These are phyloP conservation scores for Folsomia manolachei DNA, from an alignment of 2,888 invertebrate species.

Conservation along the genomic window DNA sequence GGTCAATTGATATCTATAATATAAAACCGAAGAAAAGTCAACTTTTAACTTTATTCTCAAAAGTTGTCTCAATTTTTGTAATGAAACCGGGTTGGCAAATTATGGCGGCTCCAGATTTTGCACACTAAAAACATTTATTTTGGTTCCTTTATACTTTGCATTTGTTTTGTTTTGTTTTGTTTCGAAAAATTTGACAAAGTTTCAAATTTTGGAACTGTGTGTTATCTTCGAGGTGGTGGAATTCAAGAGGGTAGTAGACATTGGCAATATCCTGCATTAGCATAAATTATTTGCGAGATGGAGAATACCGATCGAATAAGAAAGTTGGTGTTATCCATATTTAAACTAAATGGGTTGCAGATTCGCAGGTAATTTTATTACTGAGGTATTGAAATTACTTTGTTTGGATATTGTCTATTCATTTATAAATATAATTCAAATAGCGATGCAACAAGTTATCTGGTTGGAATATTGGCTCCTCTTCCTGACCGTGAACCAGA, in stretches of 20 bases:
- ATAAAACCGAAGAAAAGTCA: too few species aligned
- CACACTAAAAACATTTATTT: background rate
- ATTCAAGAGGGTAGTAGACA: too few species aligned
- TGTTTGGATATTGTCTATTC: background rate
- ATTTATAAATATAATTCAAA: background rate
- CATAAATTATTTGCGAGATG: too few species aligned
- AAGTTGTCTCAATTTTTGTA: too few species aligned
- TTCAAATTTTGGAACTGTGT: too few species aligned
- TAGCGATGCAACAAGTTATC: constrained; percentile 69
- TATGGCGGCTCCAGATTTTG: background rate
- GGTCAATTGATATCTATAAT: too few species aligned
- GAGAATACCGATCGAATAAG: constrained; percentile 16
- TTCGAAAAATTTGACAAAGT: too few species aligned
- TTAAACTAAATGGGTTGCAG: constrained; percentile 26
- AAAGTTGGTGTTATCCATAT: constrained; percentile 23
- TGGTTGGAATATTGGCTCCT: constrained; percentile 68
- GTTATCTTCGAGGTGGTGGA: too few species aligned
- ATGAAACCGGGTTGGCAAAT: background rate
- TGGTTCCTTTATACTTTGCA: background rate
- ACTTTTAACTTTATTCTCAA: too few species aligned
- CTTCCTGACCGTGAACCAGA: constrained; percentile 63
- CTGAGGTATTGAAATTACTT: background rate
- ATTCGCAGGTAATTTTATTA: constrained; percentile 24
- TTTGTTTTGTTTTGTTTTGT: background rate
- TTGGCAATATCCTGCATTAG: too few species aligned